Evolutionary conservation across 2,797 vertebrate species (phyloP), one percentile per base, ranked within the genome.

Genomic region (Emydoidea blandingii): DNA sequence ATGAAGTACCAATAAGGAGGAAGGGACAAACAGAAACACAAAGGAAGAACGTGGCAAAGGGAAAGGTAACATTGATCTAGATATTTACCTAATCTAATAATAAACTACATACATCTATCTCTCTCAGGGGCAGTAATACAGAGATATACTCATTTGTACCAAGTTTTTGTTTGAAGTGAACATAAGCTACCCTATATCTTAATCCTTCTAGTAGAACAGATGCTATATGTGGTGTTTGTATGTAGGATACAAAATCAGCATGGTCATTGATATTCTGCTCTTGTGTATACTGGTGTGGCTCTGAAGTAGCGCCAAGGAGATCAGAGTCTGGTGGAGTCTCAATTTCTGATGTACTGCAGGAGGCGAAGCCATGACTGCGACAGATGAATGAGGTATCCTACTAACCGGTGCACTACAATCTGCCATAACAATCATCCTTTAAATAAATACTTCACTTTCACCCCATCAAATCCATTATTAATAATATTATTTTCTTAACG

Each of bases 1-100:
- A 4, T 19, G 47, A 52, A 2, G 56, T 29, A 15, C 27, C 44
- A 78, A 9, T 78, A 21, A 7, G 9, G 2, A 10, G 2, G 57
- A 14, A 1, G 56, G 37, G 41, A 5, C 27, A 16, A 47, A 65
- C 0, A 29, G 54, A 31, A n/a, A 9, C 27, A 0, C 44, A 29
- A 72, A 0, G 10, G 87, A 59, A 83, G 25, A 76, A 83, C 23
- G 5, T n/a, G 57, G 86, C 37, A 68, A 68, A 10, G 50, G 21
- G 25, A 65, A 47, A 79, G 2, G 65, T 4, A 34, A n/a, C 11
- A 0, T 0, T 25, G 1, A 31, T 49, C 25, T 49, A 78, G 41
- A 31, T 78, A 47, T 78, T 78, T 78, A 23, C n/a, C 52, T 18
- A 10, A 78, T 34, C 47, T 23, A 34, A 7, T 0, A 41, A 44